Base-by-base conservation (phyloP, 2,797 vertebrate species). In the Pangasius mekongensis region DNA sequence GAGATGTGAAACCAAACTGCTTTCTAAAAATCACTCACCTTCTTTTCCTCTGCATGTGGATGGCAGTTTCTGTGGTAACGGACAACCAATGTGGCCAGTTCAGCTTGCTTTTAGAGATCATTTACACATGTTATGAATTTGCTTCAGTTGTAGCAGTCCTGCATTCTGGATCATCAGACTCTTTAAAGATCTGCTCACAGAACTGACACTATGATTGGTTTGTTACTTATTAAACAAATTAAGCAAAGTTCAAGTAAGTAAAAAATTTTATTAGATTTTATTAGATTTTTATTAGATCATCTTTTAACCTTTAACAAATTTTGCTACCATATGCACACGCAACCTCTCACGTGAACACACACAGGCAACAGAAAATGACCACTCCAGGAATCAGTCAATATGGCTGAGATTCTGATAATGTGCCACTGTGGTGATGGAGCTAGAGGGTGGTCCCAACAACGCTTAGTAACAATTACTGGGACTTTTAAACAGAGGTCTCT, bases 361-460 rank as follows among this genome's bases (percentile, higher is more conserved):
- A 30, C 76, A 78, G 16, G 56, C 52, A 56, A 78, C 20, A 78
- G n/a, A 78, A 39, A 60, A 43, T 62, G 95, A 94, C 95, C 95
- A 95, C 95, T 95, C 95, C 94, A 95, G 94, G 94, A 95, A 95
- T 94, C 95, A 95, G 95, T 76, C 93, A 94, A 95, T 96, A 94
- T 96, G 96, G 96, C 95, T 94, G 94, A 92, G 94, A 93, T 94
- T 93, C 92, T 96, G 97, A 98, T 97, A 97, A 96, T 95, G 94
- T 95, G 94, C 92, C 92, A 91, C 95, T 96, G 92, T 94, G 93
- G 93, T 95, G 95, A 96, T 94, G 95, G 94, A 91, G 94, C 94
- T 93, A 92, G 90, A 94, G 94, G 97, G 97, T 97, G 97, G 97
- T 98, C 97, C 93, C 88, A 90, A 90, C 88, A 90, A 90, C 91